Evolutionary conservation across 2,888 invertebrate species (phyloP).

Genomic region (Nudaria mundana): DNA sequence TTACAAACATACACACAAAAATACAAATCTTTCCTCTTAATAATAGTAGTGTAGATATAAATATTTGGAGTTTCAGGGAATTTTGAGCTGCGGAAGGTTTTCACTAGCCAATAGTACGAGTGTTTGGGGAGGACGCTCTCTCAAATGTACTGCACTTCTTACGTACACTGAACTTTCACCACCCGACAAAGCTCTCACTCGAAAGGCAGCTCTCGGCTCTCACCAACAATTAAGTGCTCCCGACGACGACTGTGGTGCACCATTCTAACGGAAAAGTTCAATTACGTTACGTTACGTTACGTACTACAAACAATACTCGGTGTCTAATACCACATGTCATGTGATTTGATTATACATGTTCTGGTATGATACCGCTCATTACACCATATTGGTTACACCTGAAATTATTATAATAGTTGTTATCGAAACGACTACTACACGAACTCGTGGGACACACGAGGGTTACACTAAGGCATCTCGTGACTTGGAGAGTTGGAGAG

Average conservation of each 20-base stretch:
- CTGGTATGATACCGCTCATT: slow-evolving; percentile 15
- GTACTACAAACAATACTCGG: slow-evolving; percentile 19
- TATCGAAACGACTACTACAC: slow-evolving; percentile 3
- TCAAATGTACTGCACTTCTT: neutral
- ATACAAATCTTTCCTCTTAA: no score
- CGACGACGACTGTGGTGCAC: neutral
- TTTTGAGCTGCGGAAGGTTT: no score
- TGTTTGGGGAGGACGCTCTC: neutral
- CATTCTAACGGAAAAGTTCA: slow-evolving; percentile 18
- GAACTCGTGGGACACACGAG: no score
- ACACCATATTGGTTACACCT: slow-evolving; percentile 4
- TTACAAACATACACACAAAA: no score
- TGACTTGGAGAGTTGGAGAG: no score
- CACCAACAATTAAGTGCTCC: neutral
- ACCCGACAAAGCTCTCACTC: slow-evolving; percentile 5
- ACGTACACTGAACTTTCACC: slow-evolving; percentile 2
- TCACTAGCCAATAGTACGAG: no score
- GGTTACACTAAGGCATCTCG: no score
- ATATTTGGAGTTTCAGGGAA: no score
- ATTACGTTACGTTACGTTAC: slow-evolving; percentile 24
- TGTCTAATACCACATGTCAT: slow-evolving; percentile 14
- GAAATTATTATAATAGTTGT: no score
- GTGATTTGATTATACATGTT: slow-evolving; percentile 24
- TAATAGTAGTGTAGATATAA: no score
- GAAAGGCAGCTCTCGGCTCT: slow-evolving; percentile 13